phyloP scores from a whole-genome alignment of 2,113 vertebrate species.

The Sceloporus tristichus region DNA sequence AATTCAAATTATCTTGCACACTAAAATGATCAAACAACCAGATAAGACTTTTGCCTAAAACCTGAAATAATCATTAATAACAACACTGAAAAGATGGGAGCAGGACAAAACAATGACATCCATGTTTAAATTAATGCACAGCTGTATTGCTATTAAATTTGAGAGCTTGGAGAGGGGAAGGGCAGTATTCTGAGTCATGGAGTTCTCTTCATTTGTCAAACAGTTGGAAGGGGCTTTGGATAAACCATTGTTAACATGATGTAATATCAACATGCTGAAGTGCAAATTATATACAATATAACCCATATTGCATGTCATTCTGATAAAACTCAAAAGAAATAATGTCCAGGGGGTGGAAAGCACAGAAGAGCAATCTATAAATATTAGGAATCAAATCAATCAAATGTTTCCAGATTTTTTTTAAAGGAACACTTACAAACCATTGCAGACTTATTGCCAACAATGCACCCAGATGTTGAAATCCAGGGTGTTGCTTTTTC shows the following conservation, averaged over 20 bases:
- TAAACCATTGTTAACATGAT: slow-evolving; percentile 12
- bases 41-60: not conserved
- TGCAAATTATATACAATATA: slow-evolving; percentile 12
- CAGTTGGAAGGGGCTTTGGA: not conserved
- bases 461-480: not conserved
- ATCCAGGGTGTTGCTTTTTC: not conserved
- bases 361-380: slow-evolving; percentile 5
- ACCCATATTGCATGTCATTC: not conserved
- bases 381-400: slow-evolving; percentile 18
- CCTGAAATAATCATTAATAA: not conserved
- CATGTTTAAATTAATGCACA: not conserved
- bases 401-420: not conserved
- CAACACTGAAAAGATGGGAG: not conserved
- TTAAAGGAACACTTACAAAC: not conserved
- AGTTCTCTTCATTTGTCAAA: slow-evolving; percentile 24
- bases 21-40: not conserved
- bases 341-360: not conserved
- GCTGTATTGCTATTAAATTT: not conserved
- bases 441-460: not conserved
- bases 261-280: slow-evolving; percentile 20
- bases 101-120: not conserved
- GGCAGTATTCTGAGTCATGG: not conserved
- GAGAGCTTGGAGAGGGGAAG: not conserved
- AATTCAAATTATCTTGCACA: not conserved
- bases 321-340: slow-evolving; percentile 10